Percentiles rank a stretch among this genome's conserved stretches.
Evolutionary conservation across 2,888 invertebrate species (phyloP).

Genomic region (Sinopyrophorus schimmeli): DNA sequence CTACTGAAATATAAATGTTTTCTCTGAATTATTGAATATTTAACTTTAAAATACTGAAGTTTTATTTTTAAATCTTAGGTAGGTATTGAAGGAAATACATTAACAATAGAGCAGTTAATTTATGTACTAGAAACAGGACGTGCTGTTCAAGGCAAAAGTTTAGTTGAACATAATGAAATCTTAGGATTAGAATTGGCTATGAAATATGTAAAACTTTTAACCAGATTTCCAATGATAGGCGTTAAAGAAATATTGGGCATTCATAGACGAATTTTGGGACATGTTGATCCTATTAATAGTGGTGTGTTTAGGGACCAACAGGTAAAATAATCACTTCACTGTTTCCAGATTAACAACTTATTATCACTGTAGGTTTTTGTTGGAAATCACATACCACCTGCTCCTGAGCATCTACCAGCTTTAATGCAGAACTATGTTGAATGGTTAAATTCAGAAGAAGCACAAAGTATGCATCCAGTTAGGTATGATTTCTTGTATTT

Average conservation of each 20-base stretch:
- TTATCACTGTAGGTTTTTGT: slow-evolving; percentile 87
- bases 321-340: too few species aligned
- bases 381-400: slow-evolving; percentile 92
- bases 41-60: not conserved
- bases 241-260: slow-evolving; percentile 89
- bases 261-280: slow-evolving; percentile 89
- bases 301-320: slow-evolving; percentile 87
- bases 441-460: slow-evolving; percentile 91
- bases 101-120: slow-evolving; percentile 89
- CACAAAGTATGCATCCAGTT: slow-evolving; percentile 84
- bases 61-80: slow-evolving; percentile 49
- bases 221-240: slow-evolving; percentile 76
- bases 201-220: slow-evolving; percentile 84
- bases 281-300: slow-evolving; percentile 91
- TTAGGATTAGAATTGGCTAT: slow-evolving; percentile 92
- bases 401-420: slow-evolving; percentile 76
- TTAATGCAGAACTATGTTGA: slow-evolving; percentile 88
- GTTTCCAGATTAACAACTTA: not conserved
- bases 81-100: slow-evolving; percentile 96
- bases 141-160: slow-evolving; percentile 86
- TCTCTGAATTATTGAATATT: not conserved
- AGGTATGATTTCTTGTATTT: slow-evolving; percentile 54
- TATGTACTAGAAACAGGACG: slow-evolving; percentile 89
- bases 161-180: slow-evolving; percentile 97
- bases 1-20: not conserved